phyloP scores from a whole-genome alignment of 1,140 invertebrate genomes.

The Condylostylus longicornis region DNA sequence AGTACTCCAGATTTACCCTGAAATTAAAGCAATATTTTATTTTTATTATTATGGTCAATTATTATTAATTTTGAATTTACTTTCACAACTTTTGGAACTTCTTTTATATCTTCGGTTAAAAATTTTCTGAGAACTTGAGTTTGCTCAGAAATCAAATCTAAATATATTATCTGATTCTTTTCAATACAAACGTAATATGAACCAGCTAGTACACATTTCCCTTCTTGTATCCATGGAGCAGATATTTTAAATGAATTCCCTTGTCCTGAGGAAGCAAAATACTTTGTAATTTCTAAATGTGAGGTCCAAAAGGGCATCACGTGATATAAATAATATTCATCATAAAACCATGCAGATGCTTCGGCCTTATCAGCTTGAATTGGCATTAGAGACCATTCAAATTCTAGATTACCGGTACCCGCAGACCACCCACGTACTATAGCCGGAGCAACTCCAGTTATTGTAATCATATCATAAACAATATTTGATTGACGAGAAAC shows the following conservation, averaged over 20 bases:
- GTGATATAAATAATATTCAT: slow-evolving; percentile 46
- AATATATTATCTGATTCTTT: slow-evolving; percentile 32
- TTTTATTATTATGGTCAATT: background rate
- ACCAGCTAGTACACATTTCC: slow-evolving; percentile 47
- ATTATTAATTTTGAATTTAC: background rate
- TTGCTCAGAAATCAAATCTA: slow-evolving; percentile 33
- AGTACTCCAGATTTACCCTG: slow-evolving; percentile 23
- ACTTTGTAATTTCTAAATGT: slow-evolving; percentile 53
- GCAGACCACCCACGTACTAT: slow-evolving; percentile 63
- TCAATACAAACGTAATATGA: slow-evolving; percentile 45
- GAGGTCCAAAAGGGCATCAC: slow-evolving; percentile 46
- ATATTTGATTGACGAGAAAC: slow-evolving; percentile 19
- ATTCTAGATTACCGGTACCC: slow-evolving; percentile 43
- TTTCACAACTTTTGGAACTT: slow-evolving; percentile 4
- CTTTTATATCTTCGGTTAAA: background rate
- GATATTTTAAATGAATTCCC: slow-evolving; percentile 41
- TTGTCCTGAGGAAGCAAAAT: slow-evolving; percentile 50
- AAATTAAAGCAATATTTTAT: background rate
- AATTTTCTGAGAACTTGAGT: slow-evolving; percentile 15
- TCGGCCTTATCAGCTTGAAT: slow-evolving; percentile 34
- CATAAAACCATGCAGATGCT: slow-evolving; percentile 43
- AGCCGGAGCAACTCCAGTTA: slow-evolving; percentile 54
- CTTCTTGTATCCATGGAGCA: slow-evolving; percentile 45
- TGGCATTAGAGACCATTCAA: slow-evolving; percentile 43
- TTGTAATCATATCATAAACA: slow-evolving; percentile 46